Conservation (phyloP, 2,113 vertebrate genomes). For the Rhea pennata region DNA sequence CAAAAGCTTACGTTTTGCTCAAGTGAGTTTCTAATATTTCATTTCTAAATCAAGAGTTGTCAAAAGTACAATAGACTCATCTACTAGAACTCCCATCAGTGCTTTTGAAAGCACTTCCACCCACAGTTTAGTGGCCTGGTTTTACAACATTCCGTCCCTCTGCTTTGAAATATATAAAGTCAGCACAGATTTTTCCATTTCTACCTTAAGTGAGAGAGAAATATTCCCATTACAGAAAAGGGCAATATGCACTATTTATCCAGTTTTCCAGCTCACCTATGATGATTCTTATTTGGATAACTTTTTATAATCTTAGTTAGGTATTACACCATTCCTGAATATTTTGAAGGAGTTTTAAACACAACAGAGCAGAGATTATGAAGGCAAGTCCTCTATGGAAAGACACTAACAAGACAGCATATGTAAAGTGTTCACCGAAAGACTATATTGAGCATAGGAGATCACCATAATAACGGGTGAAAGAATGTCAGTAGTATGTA, state of each 20-base stretch:
- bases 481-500: slow-evolving; percentile 35
- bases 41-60: background rate
- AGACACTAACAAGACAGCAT: fast-evolving
- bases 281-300: background rate
- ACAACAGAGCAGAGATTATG: background rate
- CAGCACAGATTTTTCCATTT: background rate
- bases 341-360: background rate
- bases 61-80: background rate
- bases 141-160: background rate
- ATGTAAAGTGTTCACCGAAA: background rate
- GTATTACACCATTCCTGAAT: background rate
- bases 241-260: background rate
- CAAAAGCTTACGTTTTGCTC: background rate
- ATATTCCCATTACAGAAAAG: background rate
- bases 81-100: background rate
- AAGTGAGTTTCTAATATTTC: background rate
- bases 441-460: slow-evolving; percentile 13
- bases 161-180: background rate
- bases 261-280: background rate
- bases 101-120: background rate
- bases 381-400: background rate
- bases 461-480: slow-evolving; percentile 33
- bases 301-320: background rate
- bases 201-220: background rate
- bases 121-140: background rate